A percentile compares a stretch with the other conserved stretches of the same genome.
Evolutionary conservation across 1,140 invertebrate genomes (phyloP).

Genomic region (Teleogryllus occipitalis): DNA sequence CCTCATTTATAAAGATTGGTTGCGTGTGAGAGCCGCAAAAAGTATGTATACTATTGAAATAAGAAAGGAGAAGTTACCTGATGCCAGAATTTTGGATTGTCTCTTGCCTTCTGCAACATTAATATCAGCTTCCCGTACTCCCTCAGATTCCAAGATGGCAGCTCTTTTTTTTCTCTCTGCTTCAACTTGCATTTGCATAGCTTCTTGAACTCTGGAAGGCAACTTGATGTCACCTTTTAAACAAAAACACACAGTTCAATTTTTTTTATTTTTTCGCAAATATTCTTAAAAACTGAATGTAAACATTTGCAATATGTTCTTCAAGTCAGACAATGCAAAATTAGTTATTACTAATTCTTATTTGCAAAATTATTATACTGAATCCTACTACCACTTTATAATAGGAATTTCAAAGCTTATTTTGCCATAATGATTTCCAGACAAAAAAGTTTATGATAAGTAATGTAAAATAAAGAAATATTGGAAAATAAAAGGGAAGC

Average conservation of each 20-base stretch:
- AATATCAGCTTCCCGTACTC: constrained; percentile 86
- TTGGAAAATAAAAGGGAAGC: too few species aligned
- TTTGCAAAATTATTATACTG: too few species aligned
- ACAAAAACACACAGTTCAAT: neutral
- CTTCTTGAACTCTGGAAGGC: constrained; percentile 88
- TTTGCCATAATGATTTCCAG: too few species aligned
- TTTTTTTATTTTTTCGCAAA: neutral
- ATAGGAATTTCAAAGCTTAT: too few species aligned
- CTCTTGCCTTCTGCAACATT: constrained; percentile 97
- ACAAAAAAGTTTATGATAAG: too few species aligned
- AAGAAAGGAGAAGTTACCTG: constrained; percentile 59
- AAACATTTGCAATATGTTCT: neutral
- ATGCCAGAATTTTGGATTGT: constrained; percentile 83
- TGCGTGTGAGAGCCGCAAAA: too few species aligned
- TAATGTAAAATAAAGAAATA: too few species aligned
- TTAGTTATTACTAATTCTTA: too few species aligned
- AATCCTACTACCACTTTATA: too few species aligned
- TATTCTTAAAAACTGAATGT: neutral
- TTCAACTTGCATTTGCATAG: constrained; percentile 99
- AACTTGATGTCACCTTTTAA: constrained; percentile 80
- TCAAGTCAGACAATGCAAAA: neutral
- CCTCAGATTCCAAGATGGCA: constrained; percentile 94
- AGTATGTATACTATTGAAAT: too few species aligned
- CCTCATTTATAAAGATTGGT: too few species aligned
- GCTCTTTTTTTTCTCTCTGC: constrained; percentile 95